These are phyloP conservation scores for Notamacropus eugenii DNA, from an alignment of 2,797 vertebrate species.

Conservation along the genomic window DNA sequence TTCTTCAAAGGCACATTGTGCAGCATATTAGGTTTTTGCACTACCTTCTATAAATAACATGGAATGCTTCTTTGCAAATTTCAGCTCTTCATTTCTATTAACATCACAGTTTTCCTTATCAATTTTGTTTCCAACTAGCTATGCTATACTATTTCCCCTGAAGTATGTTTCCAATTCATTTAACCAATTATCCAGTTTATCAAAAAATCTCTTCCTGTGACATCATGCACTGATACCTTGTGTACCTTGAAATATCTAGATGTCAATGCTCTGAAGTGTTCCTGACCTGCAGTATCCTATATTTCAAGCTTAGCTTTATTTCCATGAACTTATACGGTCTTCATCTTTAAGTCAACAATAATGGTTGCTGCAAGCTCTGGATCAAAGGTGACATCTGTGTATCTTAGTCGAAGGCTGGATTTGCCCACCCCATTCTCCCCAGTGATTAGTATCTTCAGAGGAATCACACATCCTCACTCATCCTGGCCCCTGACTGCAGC, in stretches of 20 bases:
- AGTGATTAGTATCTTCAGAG: constrained; percentile 96
- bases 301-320: constrained; percentile 98
- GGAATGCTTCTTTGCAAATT: constrained; percentile 99
- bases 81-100: constrained; percentile 95
- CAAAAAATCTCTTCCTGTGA: constrained; percentile 95
- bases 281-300: constrained; percentile 98
- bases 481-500: constrained; percentile 70
- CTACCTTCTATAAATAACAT: constrained; percentile 99
- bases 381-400: constrained; percentile 98
- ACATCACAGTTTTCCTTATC: constrained; percentile 97
- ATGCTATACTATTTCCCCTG: constrained; percentile 96
- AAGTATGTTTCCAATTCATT: constrained; percentile 97
- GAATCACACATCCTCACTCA: constrained; percentile 95
- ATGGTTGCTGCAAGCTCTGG: constrained; percentile 97
- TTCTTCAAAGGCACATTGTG: constrained; percentile 98
- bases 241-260: constrained; percentile 96
- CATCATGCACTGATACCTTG: constrained; percentile 98
- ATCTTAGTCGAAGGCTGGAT: constrained; percentile 95
- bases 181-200: constrained; percentile 97
- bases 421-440: constrained; percentile 98
- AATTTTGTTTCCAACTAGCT: constrained; percentile 99
- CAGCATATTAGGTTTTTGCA: constrained; percentile 96
- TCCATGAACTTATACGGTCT: constrained; percentile 96
- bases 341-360: constrained; percentile 99
- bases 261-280: constrained; percentile 95